A percentile compares a stretch with the other conserved stretches of the same genome.
Evolutionary conservation across 2,888 invertebrate species (phyloP).

Genomic region (Anoncus sp.): DNA sequence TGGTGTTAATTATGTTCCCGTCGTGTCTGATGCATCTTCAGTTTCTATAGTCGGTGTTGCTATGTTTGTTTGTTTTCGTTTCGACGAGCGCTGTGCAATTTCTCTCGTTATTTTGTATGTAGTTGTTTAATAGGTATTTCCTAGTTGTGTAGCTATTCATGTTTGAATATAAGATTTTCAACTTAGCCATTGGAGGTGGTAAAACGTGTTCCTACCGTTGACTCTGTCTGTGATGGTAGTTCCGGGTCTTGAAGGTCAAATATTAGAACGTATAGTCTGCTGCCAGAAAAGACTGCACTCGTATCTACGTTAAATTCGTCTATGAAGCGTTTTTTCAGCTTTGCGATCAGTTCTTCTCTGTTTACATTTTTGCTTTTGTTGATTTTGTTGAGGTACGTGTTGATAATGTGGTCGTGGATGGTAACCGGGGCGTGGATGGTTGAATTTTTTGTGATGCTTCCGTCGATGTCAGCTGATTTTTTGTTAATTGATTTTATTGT

Average conservation of each 20-base stretch:
- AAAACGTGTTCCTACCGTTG: background rate
- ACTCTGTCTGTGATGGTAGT: background rate
- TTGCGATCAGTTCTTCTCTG: background rate
- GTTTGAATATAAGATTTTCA: constrained; percentile 6
- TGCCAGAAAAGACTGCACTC: background rate
- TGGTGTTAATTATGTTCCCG: background rate
- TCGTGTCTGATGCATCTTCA: background rate
- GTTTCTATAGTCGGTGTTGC: background rate
- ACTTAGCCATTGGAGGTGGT: background rate
- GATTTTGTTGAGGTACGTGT: background rate
- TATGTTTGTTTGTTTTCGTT: constrained; percentile 1
- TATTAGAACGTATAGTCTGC: background rate
- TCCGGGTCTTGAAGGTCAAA: background rate
- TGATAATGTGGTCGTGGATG: background rate
- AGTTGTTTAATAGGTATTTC: background rate
- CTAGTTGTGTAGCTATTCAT: constrained; percentile 27
- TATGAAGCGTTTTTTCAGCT: background rate
- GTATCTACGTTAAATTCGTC: background rate
- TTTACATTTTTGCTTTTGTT: background rate
- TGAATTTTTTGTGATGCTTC: background rate
- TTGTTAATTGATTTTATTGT: constrained; percentile 26
- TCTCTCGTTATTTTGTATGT: background rate
- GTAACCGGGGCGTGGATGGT: background rate
- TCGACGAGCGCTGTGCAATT: constrained; percentile 3
- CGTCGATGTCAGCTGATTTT: constrained; percentile 5